Conservation (phyloP, 2,888 invertebrate genomes). For the Synergus gifuensis region DNA sequence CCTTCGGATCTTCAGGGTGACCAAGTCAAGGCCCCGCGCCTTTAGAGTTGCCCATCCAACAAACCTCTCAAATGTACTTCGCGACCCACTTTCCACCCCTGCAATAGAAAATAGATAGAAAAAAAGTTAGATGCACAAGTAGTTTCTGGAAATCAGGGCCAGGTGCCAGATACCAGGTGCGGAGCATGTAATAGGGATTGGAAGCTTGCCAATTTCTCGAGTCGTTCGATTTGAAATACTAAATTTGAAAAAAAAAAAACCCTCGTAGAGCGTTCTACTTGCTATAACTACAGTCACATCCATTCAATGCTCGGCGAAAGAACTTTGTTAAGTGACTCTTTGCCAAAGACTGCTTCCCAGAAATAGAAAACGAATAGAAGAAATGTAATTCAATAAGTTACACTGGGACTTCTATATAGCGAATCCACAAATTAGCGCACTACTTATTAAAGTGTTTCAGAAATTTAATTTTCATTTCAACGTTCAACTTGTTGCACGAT, state of each 20-base stretch:
- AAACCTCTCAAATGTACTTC: slow-evolving; percentile 40
- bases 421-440: not conserved
- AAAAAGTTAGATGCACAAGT: slow-evolving; percentile 21
- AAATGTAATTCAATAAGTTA: not conserved
- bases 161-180: slow-evolving; percentile 58
- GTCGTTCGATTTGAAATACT: slow-evolving; percentile 60
- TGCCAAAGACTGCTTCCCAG: slow-evolving; percentile 49
- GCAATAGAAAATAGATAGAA: not conserved
- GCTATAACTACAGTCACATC: slow-evolving; percentile 40
- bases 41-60: slow-evolving; percentile 16
- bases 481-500: not conserved
- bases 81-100: slow-evolving; percentile 57
- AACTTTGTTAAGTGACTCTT: slow-evolving; percentile 52
- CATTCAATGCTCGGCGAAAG: slow-evolving; percentile 42
- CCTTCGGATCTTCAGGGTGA: slow-evolving; percentile 64
- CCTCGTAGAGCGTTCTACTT: not conserved
- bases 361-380: not conserved
- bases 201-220: slow-evolving; percentile 66
- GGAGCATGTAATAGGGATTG: slow-evolving; percentile 68
- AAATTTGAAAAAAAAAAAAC: slow-evolving; percentile 44
- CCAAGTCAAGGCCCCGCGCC: slow-evolving; percentile 65
- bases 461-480: not conserved
- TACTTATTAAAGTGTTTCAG: not conserved
- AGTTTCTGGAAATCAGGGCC: slow-evolving; percentile 33
- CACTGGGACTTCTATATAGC: not conserved